Conservation (phyloP, 2,888 invertebrate genomes). For the Hylaea fasciaria region DNA sequence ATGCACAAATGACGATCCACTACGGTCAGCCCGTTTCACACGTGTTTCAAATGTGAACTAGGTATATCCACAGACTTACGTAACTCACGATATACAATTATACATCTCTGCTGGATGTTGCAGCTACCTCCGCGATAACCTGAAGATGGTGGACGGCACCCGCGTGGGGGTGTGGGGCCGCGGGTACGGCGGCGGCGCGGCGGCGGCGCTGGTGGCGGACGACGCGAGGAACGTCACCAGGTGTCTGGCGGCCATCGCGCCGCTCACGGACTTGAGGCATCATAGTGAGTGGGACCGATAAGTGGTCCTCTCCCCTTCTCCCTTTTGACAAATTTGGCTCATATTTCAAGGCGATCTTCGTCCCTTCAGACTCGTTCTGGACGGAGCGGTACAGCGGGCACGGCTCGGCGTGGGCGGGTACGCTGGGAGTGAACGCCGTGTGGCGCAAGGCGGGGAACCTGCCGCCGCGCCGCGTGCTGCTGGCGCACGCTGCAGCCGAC, state of each 20-base stretch:
- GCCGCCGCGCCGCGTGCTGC: conserved; percentile 82
- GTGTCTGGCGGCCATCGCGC: conserved; percentile 94
- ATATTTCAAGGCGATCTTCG: conserved; percentile 55
- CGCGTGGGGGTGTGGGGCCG: conserved; percentile 93
- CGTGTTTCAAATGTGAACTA: too few relatives aligned
- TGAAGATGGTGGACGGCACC: conserved; percentile 92
- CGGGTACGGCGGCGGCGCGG: conserved; percentile 95
- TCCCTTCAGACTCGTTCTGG: conserved; percentile 88
- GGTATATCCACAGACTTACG: too few relatives aligned
- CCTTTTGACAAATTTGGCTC: not conserved
- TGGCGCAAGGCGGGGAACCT: conserved; percentile 92
- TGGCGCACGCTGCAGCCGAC: conserved; percentile 94
- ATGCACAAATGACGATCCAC: too few relatives aligned
- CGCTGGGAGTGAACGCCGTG: conserved; percentile 91
- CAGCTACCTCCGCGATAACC: conserved; percentile 90
- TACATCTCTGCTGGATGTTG: too few relatives aligned
- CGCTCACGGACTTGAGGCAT: conserved; percentile 93
- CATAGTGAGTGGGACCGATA: conserved; percentile 90
- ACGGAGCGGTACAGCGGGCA: conserved; percentile 96
- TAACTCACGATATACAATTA: too few relatives aligned
- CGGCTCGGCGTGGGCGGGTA: conserved; percentile 89
- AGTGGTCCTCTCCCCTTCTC: too few relatives aligned
- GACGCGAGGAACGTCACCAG: conserved; percentile 91
- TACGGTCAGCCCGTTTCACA: too few relatives aligned
- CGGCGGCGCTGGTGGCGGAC: conserved; percentile 91